Base-by-base conservation (phyloP, 2,888 invertebrate species). In the Zygothrica quintamaculata region DNA sequence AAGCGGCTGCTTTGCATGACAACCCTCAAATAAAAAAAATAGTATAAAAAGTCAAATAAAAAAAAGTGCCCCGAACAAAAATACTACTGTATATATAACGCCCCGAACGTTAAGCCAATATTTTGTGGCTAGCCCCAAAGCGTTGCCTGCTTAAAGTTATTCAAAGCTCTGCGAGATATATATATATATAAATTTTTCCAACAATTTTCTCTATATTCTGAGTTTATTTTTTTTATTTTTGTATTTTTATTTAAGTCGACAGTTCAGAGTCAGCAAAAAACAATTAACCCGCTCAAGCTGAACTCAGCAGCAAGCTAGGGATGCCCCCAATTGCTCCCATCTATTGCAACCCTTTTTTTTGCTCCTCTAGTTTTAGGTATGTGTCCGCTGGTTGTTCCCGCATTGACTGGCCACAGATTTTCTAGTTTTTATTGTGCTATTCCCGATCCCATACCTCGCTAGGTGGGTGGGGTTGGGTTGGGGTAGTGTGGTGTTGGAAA, bases 81-180 rank as follows among this genome's bases (percentile, higher is more conserved):
- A 36, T 11, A 37, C 18, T 37, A 33, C 18, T 43, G 31, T 13
- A 13, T 13, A 37, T 65, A 65, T 59, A 84, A 70, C 70, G 78
- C 78, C 78, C 59, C 56, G 65, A 65, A 71, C 79, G 84, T 71
- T 78, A 82, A 78, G 79, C 86, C 84, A 82, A 82, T 79, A 82
- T 85, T 78, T 82, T 79, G 84, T 58, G 86, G 76, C 39, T 36
- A 52, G 44, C 31, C 57, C 55, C 31, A 34, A 60, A 61, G 68
- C 53, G 42, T 53, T 39, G 50, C 50, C 65, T 69, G 86, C 56
- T 75, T 72, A 84, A 84, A 79, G 76, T 86, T 79, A 86, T 85
- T 82, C 68, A 75, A 75, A 82, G 84, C 84, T 82, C 39, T 47
- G 55, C 44, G 47, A 46, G 60, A 39, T 47, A 46, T 70, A 51